Percentiles rank a stretch among this genome's conserved stretches.
These are phyloP conservation scores for Pelodytes ibericus DNA, from an alignment of 2,797 vertebrate genomes.

Conservation along the genomic window DNA sequence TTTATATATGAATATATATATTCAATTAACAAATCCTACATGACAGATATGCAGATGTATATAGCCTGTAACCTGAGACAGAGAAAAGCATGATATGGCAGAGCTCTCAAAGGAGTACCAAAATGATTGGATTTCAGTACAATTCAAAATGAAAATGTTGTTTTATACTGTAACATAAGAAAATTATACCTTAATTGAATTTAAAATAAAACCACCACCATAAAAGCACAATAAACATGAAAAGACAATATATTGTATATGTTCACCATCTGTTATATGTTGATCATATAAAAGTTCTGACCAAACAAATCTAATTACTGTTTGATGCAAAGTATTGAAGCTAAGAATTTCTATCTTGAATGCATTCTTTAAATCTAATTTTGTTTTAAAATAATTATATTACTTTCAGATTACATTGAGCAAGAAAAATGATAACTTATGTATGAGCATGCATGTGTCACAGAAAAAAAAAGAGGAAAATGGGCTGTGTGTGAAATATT, in stretches of 20 bases:
- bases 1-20: too few relatives aligned
- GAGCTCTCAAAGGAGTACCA: constrained; percentile 43
- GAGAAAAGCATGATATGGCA: background rate
- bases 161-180: constrained; percentile 53
- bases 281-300: constrained; percentile 79
- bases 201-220: constrained; percentile 59
- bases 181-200: constrained; percentile 60
- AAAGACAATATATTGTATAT: constrained; percentile 70
- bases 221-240: constrained; percentile 62
- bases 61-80: too few relatives aligned
- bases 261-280: constrained; percentile 83
- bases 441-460: background rate
- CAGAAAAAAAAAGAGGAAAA: background rate
- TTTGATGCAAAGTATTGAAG: constrained; percentile 72
- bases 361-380: constrained; percentile 76
- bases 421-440: constrained; percentile 66
- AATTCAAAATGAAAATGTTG: constrained; percentile 59
- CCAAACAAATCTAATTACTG: constrained; percentile 76
- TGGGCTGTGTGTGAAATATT: background rate
- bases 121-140: constrained; percentile 41
- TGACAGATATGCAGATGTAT: too few relatives aligned
- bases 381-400: constrained; percentile 76
- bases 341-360: constrained; percentile 73
- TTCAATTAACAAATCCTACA: background rate
- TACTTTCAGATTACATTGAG: constrained; percentile 69